Evolutionary conservation across 2,888 invertebrate species (phyloP), one percentile per base, ranked within the genome.

Genomic region (Phaedon cochleariae): DNA sequence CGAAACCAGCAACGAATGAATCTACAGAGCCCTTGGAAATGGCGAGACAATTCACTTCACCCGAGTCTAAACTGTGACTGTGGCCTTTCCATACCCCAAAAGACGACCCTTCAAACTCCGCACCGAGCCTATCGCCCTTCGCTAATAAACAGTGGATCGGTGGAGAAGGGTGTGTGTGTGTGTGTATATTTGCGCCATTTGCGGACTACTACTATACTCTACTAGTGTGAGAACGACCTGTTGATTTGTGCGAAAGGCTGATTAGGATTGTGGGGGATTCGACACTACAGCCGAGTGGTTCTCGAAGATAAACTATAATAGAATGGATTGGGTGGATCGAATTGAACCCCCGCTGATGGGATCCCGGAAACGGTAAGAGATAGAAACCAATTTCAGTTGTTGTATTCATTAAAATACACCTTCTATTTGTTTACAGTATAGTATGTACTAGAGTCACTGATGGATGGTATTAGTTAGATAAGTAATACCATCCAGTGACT

Each of bases 161-260:
- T 17, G 45, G 60, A 58, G 58, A 65, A 15, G n/a, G 62, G 57
- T 41, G 15, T n/a, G n/a, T n/a, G n/a, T n/a, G n/a, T n/a, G n/a
- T n/a, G n/a, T n/a, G n/a, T n/a, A n/a, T n/a, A n/a, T n/a, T n/a
- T n/a, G n/a, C 45, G 64, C 3, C 7, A 7, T 26, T 26, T 3
- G 26, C 26, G 7, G 26, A 26, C 26, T 26, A 26, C 26, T 26
- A 26, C 26, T 5, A n/a, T n/a, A n/a, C n/a, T n/a, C n/a, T n/a
- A 26, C 3, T 7, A 26, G 68, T 57, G 68, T 62, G 62, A 65
- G 62, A 65, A 62, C 65, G 62, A 65, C 68, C 65, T 68, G 68
- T 68, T 68, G 64, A 59, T 60, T 49, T 62, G 64, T 54, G 62
- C 18, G 41, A 45, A 29, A 22, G 18, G 45, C 37, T 10, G 41